phyloP scores from a whole-genome alignment of 2,113 vertebrate genomes.

The Myrmecophaga tridactyla region DNA sequence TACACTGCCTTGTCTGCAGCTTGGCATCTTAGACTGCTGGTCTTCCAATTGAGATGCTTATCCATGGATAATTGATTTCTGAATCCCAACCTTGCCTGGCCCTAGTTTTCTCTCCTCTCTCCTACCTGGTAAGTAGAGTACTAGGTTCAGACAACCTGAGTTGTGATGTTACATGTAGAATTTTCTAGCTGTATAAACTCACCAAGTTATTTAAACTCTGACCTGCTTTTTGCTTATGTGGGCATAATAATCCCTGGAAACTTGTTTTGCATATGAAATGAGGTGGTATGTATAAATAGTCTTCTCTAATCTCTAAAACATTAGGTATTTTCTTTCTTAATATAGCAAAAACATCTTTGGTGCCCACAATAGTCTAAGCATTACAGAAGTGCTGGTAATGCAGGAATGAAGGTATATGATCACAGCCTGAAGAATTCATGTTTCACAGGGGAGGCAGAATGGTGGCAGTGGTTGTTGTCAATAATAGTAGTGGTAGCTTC shows the following conservation, averaged over 20 bases:
- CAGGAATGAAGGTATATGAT: background rate
- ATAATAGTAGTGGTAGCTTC: background rate
- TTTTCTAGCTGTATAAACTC: background rate
- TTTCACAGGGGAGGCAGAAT: background rate
- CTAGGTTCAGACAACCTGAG: background rate
- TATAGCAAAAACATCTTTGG: background rate
- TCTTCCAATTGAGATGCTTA: rapidly evolving
- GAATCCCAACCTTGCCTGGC: background rate
- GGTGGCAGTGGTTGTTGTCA: too few relatives aligned
- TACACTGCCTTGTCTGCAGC: background rate
- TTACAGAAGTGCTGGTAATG: rapidly evolving
- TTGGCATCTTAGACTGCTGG: background rate
- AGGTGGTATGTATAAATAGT: background rate
- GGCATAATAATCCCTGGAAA: background rate
- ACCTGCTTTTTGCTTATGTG: background rate
- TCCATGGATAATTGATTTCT: rapidly evolving
- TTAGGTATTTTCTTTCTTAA: background rate
- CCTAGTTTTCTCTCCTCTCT: background rate
- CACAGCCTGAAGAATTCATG: background rate
- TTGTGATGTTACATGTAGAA: background rate
- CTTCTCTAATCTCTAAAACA: background rate
- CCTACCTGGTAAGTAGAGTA: background rate
- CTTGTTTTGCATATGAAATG: background rate
- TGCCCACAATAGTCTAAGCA: background rate
- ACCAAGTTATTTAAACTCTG: background rate